phyloP scores from a whole-genome alignment of 2,888 invertebrate genomes.

The Pandemis heparana region DNA sequence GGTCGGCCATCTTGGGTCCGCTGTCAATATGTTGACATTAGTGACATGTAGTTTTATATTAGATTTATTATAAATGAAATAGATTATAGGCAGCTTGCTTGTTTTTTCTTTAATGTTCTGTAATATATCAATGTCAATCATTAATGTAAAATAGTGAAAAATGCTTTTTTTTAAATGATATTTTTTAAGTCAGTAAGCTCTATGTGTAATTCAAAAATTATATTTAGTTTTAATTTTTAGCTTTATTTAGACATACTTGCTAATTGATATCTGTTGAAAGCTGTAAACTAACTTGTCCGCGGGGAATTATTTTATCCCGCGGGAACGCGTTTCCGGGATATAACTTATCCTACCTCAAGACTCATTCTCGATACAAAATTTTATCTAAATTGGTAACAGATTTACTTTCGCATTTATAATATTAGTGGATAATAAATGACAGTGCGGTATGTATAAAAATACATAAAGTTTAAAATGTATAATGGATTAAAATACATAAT shows the following conservation, averaged over 20 bases:
- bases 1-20: not conserved
- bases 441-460: no score
- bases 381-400: no score
- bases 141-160: constrained; percentile 30
- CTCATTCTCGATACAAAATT: no score
- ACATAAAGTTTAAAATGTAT: no score
- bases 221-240: constrained; percentile 32
- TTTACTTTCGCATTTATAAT: no score
- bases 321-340: no score
- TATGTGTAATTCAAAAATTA: constrained; percentile 26
- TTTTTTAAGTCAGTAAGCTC: constrained; percentile 31
- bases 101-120: constrained; percentile 18
- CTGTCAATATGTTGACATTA: not conserved
- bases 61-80: constrained; percentile 27
- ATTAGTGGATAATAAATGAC: no score
- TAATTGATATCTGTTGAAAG: not conserved
- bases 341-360: no score
- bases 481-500: no score
- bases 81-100: constrained; percentile 4
- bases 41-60: constrained; percentile 2
- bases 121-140: constrained; percentile 39
- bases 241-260: not conserved
- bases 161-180: constrained; percentile 33
- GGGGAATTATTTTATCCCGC: no score
- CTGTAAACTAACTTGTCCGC: no score